A percentile compares a stretch with the other conserved stretches of the same genome.
Conservation (phyloP, 2,888 invertebrate species). For the Lithophane socia region DNA sequence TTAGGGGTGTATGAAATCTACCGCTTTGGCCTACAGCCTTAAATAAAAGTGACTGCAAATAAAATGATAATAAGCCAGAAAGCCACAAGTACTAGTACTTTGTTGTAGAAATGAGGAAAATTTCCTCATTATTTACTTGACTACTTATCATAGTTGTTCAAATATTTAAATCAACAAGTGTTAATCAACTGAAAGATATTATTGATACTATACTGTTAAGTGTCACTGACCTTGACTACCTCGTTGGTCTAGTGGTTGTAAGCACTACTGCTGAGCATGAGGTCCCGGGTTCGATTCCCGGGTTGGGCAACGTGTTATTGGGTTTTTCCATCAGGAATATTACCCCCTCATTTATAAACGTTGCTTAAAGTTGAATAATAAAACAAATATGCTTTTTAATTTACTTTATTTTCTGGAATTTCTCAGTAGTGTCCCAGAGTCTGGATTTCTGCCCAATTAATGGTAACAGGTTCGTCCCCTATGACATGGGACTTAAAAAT, state of each 20-base stretch:
- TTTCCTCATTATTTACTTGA: slow-evolving; percentile 2
- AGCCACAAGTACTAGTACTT: background rate
- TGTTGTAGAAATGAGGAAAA: background rate
- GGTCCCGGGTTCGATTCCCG: too few species aligned
- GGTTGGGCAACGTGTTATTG: too few species aligned
- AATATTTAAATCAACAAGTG: slow-evolving; percentile 22
- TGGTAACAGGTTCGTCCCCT: background rate
- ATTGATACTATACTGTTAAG: background rate
- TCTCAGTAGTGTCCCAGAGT: too few species aligned
- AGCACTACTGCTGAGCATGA: too few species aligned
- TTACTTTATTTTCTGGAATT: too few species aligned
- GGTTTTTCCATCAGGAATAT: too few species aligned
- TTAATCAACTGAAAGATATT: slow-evolving; percentile 6
- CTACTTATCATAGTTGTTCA: slow-evolving; percentile 1
- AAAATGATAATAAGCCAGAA: background rate
- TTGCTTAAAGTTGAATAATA: too few species aligned
- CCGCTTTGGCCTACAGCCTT: background rate
- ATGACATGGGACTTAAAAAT: background rate
- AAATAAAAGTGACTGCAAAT: background rate
- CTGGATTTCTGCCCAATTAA: too few species aligned
- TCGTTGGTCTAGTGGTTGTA: too few species aligned
- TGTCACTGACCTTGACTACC: background rate
- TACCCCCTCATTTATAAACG: too few species aligned
- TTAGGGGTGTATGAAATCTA: background rate
- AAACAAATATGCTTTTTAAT: too few species aligned